These are phyloP conservation scores for Nephrotoma appendiculata DNA, from an alignment of 2,888 invertebrate genomes.

Conservation along the genomic window DNA sequence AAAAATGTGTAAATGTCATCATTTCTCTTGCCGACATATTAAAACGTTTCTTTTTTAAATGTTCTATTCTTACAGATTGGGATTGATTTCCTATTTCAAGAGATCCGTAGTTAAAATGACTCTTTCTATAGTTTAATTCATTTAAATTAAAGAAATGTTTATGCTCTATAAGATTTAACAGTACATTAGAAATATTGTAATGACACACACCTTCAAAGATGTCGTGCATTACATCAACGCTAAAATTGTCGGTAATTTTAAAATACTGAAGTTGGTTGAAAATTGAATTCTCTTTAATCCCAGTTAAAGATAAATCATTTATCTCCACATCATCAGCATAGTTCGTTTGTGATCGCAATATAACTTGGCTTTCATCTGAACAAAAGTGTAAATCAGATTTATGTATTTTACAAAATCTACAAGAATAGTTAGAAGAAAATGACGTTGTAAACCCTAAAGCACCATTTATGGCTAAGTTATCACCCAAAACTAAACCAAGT, in stretches of 20 bases:
- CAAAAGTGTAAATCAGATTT: neutral
- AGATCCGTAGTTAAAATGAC: neutral
- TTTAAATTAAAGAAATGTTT: neutral
- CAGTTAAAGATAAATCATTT: neutral
- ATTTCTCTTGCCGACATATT: neutral
- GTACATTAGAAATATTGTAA: neutral
- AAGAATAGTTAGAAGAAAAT: neutral
- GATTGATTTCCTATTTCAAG: neutral
- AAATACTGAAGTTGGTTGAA: neutral
- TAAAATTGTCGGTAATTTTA: neutral
- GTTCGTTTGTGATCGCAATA: neutral
- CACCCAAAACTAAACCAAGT: neutral
- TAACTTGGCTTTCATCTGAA: neutral
- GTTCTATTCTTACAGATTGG: neutral
- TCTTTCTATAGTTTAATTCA: neutral
- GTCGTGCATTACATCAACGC: slow-evolving; percentile 2
- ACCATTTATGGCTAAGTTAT: neutral
- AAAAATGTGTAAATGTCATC: neutral
- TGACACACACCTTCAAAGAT: neutral
- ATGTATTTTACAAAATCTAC: neutral
- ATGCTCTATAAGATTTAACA: neutral
- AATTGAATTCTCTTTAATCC: neutral
- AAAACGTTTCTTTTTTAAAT: neutral
- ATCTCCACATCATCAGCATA: neutral
- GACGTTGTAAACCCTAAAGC: neutral